Percentiles rank a stretch among this genome's conserved stretches.
phyloP scores from a whole-genome alignment of 1,140 invertebrate genomes.

The Hetaerina americana region DNA sequence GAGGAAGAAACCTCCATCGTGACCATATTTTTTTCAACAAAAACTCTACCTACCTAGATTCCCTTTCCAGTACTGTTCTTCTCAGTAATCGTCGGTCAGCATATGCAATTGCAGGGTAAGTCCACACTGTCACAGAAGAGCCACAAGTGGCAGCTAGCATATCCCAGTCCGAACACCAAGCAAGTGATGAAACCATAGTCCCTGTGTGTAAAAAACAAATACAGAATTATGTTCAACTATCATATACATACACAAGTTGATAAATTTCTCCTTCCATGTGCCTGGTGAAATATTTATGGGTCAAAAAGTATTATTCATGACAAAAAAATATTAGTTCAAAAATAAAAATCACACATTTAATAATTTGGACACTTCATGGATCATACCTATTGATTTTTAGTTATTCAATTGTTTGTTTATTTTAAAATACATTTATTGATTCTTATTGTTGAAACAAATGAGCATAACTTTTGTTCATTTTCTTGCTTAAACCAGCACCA shows the following conservation, averaged over 20 bases:
- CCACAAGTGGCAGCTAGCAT: slow-evolving; percentile 75
- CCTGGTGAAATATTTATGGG: too few relatives aligned
- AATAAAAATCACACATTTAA: too few relatives aligned
- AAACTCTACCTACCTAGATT: slow-evolving; percentile 36
- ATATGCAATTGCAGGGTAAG: slow-evolving; percentile 61
- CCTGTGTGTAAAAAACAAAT: slow-evolving; percentile 32
- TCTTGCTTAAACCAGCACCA: not conserved
- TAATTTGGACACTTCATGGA: too few relatives aligned
- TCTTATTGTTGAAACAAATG: not conserved
- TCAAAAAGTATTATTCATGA: too few relatives aligned
- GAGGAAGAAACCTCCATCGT: too few relatives aligned
- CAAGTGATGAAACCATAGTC: slow-evolving; percentile 61
- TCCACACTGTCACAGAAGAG: slow-evolving; percentile 69
- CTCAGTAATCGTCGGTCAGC: slow-evolving; percentile 58
- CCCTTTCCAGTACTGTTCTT: slow-evolving; percentile 47
- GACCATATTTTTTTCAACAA: too few relatives aligned
- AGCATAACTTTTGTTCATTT: not conserved
- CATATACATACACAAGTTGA: too few relatives aligned
- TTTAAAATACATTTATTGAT: too few relatives aligned
- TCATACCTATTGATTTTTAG: too few relatives aligned
- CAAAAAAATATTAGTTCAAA: too few relatives aligned
- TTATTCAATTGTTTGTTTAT: too few relatives aligned
- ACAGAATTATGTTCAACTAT: slow-evolving; percentile 8
- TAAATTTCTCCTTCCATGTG: too few relatives aligned
- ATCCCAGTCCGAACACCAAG: slow-evolving; percentile 72